phyloP scores from a whole-genome alignment of 1,140 invertebrate genomes.

The Nixonia krombeini region DNA sequence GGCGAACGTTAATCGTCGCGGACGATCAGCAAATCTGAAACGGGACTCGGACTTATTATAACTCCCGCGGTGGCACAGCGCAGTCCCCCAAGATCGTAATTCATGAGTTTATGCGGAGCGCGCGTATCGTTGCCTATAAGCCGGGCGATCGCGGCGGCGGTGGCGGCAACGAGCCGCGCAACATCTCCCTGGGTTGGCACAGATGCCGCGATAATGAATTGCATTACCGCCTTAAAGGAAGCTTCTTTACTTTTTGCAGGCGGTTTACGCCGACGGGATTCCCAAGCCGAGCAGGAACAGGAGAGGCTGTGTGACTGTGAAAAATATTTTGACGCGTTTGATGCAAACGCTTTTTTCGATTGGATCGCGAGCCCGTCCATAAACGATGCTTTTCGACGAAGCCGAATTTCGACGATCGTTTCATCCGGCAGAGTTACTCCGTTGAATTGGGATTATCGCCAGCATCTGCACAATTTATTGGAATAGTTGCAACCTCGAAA shows the following conservation, averaged over 20 bases:
- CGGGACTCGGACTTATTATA: conserved; percentile 45
- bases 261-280: conserved; percentile 26
- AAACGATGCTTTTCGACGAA: too few species aligned
- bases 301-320: background rate
- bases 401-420: too few species aligned
- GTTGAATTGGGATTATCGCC: too few species aligned
- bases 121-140: conserved; percentile 37
- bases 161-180: conserved; percentile 4
- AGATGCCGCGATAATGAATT: conserved; percentile 48
- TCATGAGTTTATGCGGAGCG: conserved; percentile 28
- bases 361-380: too few species aligned
- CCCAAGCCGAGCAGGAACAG: conserved; percentile 3
- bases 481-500: too few species aligned
- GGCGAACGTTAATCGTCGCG: conserved; percentile 35
- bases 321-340: background rate
- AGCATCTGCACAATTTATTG: too few species aligned
- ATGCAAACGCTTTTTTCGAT: background rate
- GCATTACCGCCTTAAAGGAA: conserved; percentile 29
- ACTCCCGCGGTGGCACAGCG: conserved; percentile 39
- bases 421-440: too few species aligned
- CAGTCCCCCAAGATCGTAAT: conserved; percentile 35
- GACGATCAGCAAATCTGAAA: conserved; percentile 37
- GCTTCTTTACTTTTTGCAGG: conserved; percentile 32
- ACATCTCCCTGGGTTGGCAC: conserved; percentile 9
- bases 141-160: background rate